A percentile compares a stretch with the other conserved stretches of the same genome.
These are phyloP conservation scores for Euwallacea fornicatus DNA, from an alignment of 1,140 invertebrate species.

Conservation along the genomic window DNA sequence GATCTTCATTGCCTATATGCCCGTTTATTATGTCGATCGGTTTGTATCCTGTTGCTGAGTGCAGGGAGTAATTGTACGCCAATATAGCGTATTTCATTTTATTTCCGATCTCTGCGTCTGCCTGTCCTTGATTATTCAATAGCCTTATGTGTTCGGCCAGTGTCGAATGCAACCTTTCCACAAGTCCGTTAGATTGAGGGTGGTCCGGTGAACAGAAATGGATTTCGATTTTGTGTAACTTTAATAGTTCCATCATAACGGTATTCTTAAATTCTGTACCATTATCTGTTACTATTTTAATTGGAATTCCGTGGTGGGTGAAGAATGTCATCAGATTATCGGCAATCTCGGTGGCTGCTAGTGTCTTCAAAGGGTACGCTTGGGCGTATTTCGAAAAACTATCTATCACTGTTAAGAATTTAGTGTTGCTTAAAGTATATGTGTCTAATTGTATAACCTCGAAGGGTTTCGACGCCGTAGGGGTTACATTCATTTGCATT, in stretches of 20 bases:
- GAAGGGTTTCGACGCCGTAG: conserved; percentile 13
- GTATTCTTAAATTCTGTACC: conserved; percentile 43
- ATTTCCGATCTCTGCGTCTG: background rate
- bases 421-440: no score
- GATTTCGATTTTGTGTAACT: conserved; percentile 45
- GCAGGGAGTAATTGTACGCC: background rate
- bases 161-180: background rate
- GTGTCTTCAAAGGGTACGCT: conserved; percentile 23
- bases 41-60: background rate
- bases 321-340: conserved; percentile 36
- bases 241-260: conserved; percentile 40
- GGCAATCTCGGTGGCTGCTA: conserved; percentile 12
- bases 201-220: conserved; percentile 47
- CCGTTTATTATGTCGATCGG: background rate
- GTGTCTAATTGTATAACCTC: conserved; percentile 13
- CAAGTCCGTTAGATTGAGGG: no score
- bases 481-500: conserved; percentile 26
- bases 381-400: conserved; percentile 37
- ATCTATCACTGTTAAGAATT: conserved; percentile 31
- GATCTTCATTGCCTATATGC: background rate
- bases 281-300: conserved; percentile 38
- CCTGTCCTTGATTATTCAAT: background rate
- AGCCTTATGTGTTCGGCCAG: background rate
- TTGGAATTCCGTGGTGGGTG: conserved; percentile 29
- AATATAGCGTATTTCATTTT: background rate